phyloP scores from a whole-genome alignment of 1,140 invertebrate species.

The Mylabris phalerata region DNA sequence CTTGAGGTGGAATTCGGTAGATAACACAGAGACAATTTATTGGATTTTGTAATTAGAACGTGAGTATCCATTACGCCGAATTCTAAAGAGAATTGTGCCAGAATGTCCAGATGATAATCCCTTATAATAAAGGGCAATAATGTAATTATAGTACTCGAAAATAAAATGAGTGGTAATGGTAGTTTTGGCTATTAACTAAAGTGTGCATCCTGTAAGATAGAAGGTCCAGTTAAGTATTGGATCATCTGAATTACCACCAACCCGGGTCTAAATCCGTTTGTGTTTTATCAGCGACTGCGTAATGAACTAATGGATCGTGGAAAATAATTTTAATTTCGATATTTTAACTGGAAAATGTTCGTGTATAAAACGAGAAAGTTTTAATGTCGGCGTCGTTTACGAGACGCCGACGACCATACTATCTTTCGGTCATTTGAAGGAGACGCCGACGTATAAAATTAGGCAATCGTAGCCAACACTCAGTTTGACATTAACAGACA shows the following conservation, averaged over 20 bases:
- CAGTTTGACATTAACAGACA: constrained; percentile 11
- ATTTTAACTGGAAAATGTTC: too few relatives aligned
- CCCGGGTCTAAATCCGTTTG: background rate
- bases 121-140: constrained; percentile 12
- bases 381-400: too few relatives aligned
- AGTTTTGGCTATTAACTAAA: constrained; percentile 21
- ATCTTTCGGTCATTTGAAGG: constrained; percentile 7
- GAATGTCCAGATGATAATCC: constrained; percentile 14
- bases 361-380: too few relatives aligned
- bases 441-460: constrained; percentile 9
- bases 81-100: constrained; percentile 9
- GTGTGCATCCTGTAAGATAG: constrained; percentile 14
- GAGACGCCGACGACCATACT: too few relatives aligned
- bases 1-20: background rate
- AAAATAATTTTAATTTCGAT: background rate
- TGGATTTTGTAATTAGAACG: constrained; percentile 7
- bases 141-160: constrained; percentile 19
- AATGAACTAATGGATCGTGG: constrained; percentile 26
- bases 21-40: constrained; percentile 12
- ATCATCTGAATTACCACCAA: constrained; percentile 8
- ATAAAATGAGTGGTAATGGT: constrained; percentile 13
- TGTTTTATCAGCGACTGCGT: constrained; percentile 16
- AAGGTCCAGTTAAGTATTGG: constrained; percentile 24
- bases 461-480: constrained; percentile 5
- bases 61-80: constrained; percentile 8